Conservation (phyloP, 2,888 invertebrate genomes). For the Masnerella sp. region DNA sequence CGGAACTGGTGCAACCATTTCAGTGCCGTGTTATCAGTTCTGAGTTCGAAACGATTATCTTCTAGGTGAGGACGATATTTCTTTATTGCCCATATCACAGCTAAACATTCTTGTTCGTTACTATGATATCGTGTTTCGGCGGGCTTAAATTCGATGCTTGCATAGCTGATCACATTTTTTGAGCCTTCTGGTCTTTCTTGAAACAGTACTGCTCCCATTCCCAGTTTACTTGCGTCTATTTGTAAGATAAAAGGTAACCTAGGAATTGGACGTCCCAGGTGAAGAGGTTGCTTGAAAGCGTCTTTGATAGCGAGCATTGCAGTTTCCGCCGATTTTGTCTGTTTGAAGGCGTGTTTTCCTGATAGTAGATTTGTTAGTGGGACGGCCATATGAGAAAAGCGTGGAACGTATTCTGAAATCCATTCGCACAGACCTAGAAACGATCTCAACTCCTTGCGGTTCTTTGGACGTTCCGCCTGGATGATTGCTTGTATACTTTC, state of each 20-base stretch:
- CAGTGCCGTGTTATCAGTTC: slow-evolving; percentile 60
- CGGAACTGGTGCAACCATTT: neutral
- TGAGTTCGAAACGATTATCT: slow-evolving; percentile 44
- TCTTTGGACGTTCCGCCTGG: neutral
- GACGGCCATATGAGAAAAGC: neutral
- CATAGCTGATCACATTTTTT: slow-evolving; percentile 52
- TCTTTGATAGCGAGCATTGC: neutral
- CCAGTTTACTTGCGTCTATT: slow-evolving; percentile 32
- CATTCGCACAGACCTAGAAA: slow-evolving; percentile 32
- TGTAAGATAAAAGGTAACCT: neutral
- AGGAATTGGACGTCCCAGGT: neutral
- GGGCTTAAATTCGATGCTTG: neutral
- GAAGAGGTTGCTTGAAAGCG: neutral
- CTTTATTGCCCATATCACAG: slow-evolving; percentile 15
- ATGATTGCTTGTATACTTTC: neutral
- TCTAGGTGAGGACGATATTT: slow-evolving; percentile 56
- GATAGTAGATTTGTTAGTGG: slow-evolving; percentile 14
- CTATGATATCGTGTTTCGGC: slow-evolving; percentile 12
- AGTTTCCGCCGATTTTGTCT: neutral
- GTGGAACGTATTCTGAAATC: slow-evolving; percentile 6
- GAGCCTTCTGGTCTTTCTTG: neutral
- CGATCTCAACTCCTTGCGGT: slow-evolving; percentile 1
- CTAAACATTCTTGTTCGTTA: slow-evolving; percentile 15
- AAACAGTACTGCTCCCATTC: slow-evolving; percentile 27
- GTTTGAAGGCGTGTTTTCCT: neutral